These are phyloP conservation scores for Silurus aristotelis DNA, from an alignment of 2,797 vertebrate genomes.

Conservation along the genomic window DNA sequence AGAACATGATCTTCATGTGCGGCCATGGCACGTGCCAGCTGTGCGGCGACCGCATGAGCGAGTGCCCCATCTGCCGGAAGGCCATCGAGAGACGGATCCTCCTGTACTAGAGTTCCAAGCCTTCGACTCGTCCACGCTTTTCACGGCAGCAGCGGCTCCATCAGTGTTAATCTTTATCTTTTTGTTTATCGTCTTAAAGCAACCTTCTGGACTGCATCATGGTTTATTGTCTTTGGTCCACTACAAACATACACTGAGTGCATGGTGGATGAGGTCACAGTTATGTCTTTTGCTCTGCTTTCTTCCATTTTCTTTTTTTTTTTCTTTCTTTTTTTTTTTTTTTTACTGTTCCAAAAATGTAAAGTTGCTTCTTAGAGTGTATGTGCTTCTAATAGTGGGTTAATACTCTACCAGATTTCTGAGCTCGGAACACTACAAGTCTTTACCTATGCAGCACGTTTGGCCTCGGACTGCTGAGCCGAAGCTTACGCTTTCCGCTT, in stretches of 20 bases:
- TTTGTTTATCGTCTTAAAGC: constrained; percentile 8
- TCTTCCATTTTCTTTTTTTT: too few relatives aligned
- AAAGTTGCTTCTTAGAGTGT: neutral
- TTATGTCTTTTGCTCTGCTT: neutral
- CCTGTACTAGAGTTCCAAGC: constrained; percentile 81
- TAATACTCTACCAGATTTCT: neutral
- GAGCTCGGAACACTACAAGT: neutral
- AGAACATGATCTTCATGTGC: constrained; percentile 99
- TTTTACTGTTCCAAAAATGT: neutral
- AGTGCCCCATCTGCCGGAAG: constrained; percentile 99
- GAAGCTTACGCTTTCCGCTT: neutral
- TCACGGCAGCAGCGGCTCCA: constrained; percentile 21
- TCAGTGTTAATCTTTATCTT: constrained; percentile 46
- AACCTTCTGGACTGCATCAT: constrained; percentile 7
- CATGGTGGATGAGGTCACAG: neutral
- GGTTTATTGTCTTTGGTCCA: neutral
- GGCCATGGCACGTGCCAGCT: constrained; percentile 98
- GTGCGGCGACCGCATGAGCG: constrained; percentile 98
- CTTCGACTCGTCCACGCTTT: constrained; percentile 28
- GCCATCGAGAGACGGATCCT: constrained; percentile 97
- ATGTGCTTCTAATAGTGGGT: neutral
- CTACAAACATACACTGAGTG: neutral
- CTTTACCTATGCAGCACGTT: neutral
- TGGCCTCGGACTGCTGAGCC: neutral
- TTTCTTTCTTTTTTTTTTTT: too few relatives aligned